Conservation (phyloP, 1,140 invertebrate genomes). For the Macrocentrus cingulum region DNA sequence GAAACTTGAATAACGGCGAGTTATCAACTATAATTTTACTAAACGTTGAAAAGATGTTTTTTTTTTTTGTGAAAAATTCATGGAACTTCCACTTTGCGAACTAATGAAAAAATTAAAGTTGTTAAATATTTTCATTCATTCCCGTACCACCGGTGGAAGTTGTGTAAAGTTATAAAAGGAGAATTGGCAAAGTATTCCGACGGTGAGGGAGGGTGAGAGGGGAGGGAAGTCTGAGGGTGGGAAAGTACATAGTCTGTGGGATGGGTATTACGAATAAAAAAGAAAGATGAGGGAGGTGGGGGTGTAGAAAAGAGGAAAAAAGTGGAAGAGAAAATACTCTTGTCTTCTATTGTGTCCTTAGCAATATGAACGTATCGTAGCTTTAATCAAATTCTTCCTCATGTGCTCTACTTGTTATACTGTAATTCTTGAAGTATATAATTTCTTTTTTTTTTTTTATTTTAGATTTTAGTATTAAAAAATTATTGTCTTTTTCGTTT, state of each 20-base stretch:
- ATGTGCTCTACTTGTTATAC: background rate
- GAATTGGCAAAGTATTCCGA: background rate
- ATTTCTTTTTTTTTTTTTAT: constrained; percentile 14
- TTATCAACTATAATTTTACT: no score
- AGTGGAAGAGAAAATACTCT: constrained; percentile 22
- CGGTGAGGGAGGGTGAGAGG: background rate
- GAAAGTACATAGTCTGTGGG: no score
- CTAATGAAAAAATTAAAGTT: no score
- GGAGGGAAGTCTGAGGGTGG: background rate
- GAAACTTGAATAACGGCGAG: no score
- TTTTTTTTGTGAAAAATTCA: no score
- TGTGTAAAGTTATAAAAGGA: constrained; percentile 10
- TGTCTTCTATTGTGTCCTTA: constrained; percentile 23
- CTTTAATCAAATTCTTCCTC: constrained; percentile 27
- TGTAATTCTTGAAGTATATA: background rate
- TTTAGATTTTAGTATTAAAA: background rate
- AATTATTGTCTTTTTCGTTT: background rate
- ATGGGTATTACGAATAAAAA: background rate
- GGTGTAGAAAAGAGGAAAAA: background rate
- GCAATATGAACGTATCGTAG: constrained; percentile 22
- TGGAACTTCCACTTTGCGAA: no score
- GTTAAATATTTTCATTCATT: no score
- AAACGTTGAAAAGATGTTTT: no score
- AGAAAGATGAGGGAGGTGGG: background rate
- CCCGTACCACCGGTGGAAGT: background rate